Evolutionary conservation across 2,797 vertebrate species (phyloP), one percentile per base, ranked within the genome.

Genomic region (Cossypha polioptera): DNA sequence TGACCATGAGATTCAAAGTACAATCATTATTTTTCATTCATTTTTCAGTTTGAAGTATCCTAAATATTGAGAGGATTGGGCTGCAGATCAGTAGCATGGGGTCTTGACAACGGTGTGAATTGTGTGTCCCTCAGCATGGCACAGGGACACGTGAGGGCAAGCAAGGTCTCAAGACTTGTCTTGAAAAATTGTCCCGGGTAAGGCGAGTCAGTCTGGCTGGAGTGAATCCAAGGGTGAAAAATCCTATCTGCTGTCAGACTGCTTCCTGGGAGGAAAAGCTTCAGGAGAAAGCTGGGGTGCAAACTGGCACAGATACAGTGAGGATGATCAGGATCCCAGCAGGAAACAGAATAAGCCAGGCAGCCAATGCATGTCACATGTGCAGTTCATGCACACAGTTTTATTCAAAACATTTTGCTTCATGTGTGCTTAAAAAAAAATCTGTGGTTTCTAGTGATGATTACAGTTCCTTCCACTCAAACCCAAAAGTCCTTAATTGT

Each of bases 171-270:
- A 35, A 58, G 73, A 84, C 66, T 90, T 68, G 47, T 55, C 88
- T 88, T 96, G 95, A 96, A 95, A 58, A 87, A 96, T 94, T 96
- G 88, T 92, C 68, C 75, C 72, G 88, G 86, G 79, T 91, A 96
- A 94, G 76, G 48, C 31, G 69, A 95, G 92, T 95, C 90, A 94
- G 94, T 94, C 94, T 92, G 88, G 85, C 91, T 96, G 91, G 91
- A 95, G 21, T 29, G 35, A 73, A 90, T 95, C 76, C 94, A 95
- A 90, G 66, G 58, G 58, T 66, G 79, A 95, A 95, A 81, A 95
- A 78, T 65, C 58, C 50, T 48, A 17, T 83, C 58, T 81, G 82
- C 35, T 94, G 75, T 48, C 13, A 3, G 16, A 33, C 75, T 80
- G 75, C 33, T 54, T 94, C 53, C n/a, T 80, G 33, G 35, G 24